These are phyloP conservation scores for Caenorhabditis tropicalis DNA, from an alignment of 1,140 invertebrate species.

Conservation along the genomic window DNA sequence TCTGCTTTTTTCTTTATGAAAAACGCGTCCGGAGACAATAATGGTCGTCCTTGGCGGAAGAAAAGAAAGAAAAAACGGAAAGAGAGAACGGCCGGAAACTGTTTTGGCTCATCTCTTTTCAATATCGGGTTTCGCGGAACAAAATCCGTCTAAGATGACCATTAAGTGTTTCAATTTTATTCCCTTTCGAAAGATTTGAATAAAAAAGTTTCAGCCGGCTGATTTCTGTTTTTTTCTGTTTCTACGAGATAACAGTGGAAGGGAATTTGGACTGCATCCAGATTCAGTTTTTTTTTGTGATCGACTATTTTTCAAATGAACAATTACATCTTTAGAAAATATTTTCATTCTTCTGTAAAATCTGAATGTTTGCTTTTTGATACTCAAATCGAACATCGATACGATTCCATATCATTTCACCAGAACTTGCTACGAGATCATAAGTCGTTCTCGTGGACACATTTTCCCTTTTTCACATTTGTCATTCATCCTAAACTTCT, in stretches of 20 bases:
- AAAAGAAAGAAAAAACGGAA: not conserved
- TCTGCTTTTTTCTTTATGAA: not conserved
- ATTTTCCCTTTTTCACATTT: not conserved
- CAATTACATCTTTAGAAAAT: too few relatives aligned
- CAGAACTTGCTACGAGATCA: not conserved
- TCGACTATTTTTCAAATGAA: too few relatives aligned
- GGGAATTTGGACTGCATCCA: too few relatives aligned
- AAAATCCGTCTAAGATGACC: not conserved
- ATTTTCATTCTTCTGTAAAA: too few relatives aligned
- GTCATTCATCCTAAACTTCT: conserved; percentile 8
- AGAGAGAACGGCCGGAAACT: conserved; percentile 35
- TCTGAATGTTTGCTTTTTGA: not conserved
- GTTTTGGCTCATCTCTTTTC: conserved; percentile 33
- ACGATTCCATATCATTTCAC: not conserved
- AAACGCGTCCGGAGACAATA: conserved; percentile 16
- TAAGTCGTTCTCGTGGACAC: not conserved
- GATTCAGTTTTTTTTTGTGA: too few relatives aligned
- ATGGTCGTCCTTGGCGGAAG: conserved; percentile 17
- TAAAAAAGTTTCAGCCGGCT: too few relatives aligned
- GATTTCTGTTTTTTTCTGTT: too few relatives aligned
- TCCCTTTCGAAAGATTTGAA: not conserved
- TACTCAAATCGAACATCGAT: not conserved
- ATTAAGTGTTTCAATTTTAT: conserved; percentile 36
- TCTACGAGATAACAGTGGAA: too few relatives aligned
- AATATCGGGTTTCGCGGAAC: conserved; percentile 32